Conservation (phyloP, 2,113 vertebrate genomes). For the Silurus glanis region DNA sequence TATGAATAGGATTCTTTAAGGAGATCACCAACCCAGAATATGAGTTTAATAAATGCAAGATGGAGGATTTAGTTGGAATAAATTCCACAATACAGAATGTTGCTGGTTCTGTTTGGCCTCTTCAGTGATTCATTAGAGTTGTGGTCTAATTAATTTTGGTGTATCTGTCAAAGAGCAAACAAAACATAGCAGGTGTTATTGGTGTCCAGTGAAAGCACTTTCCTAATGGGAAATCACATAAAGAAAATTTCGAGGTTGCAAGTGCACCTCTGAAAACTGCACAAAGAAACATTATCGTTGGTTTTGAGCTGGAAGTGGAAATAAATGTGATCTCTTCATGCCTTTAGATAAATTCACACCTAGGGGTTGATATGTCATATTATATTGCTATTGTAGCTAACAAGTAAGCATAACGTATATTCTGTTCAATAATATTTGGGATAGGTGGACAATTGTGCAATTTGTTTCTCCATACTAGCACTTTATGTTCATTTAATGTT, state of each 20-base stretch:
- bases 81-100: not conserved
- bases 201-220: not conserved
- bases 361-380: not conserved
- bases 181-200: conserved; percentile 1
- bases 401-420: not conserved
- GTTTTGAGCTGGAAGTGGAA: not conserved
- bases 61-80: not conserved
- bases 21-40: not conserved
- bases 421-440: not conserved
- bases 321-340: not conserved
- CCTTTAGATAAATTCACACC: not conserved
- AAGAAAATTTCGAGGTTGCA: not conserved
- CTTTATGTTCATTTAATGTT: not conserved
- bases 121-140: not conserved
- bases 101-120: not conserved
- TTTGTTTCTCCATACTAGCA: not conserved
- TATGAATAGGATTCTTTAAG: not conserved
- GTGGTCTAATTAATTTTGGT: not conserved
- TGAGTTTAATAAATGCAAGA: not conserved
- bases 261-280: not conserved
- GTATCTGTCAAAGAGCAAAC: conserved; percentile 2
- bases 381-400: not conserved
- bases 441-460: not conserved
- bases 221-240: not conserved
- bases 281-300: not conserved